Base-by-base conservation (phyloP, 2,797 vertebrate species). In the Sebastes goodei region DNA sequence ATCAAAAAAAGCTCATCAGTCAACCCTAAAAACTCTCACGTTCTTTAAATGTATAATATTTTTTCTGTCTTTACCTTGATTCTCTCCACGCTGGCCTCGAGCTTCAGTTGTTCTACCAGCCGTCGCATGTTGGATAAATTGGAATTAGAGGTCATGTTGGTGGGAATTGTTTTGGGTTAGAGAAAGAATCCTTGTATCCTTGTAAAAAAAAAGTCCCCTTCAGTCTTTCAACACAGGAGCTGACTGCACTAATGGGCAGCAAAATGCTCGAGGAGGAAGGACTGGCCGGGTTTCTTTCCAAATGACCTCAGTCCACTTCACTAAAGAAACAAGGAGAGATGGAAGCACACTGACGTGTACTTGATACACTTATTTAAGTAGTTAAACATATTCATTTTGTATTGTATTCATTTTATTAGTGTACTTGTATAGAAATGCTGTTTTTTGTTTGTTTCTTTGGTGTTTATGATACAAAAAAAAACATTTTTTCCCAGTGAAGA, bases 51-150 rank as follows among this genome's bases (percentile, higher is more conserved):
- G 33, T 5, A 4, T 29, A n/a, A 64, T 10, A 2, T 0, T 20
- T 38, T 57, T 29, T 25, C 12, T 0, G 2, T 29, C 6, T 74
- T 92, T 96, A 97, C 97, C 96, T 98, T 98, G 81, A 98, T 97
- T 87, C 97, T 93, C 85, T 98, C 97, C 91, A 98, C 96, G 7
- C 96, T 95, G 65, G 97, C 98, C 87, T 98, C 97, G 46, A 98
- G 94, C 91, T 95, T 97, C 82, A 99, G 96, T 90, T 98, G 97
- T 87, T 98, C 96, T 67, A 98, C 97, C 88, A 97, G 89, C 32
- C 97, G 95, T 80, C 96, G 94, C 97, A 98, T 95, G 83, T 90
- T 95, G 84, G 95, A 94, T 87, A 97, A 86, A 86, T 92, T 97
- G 29, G 96, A 96, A 92, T 96, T 96, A 29, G 97, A 96, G 3